Evolutionary conservation across 92 coral and sea anemone species (phyloP), one percentile per base, ranked within the genome.

Genomic region (Umimayanthus kanabou): DNA sequence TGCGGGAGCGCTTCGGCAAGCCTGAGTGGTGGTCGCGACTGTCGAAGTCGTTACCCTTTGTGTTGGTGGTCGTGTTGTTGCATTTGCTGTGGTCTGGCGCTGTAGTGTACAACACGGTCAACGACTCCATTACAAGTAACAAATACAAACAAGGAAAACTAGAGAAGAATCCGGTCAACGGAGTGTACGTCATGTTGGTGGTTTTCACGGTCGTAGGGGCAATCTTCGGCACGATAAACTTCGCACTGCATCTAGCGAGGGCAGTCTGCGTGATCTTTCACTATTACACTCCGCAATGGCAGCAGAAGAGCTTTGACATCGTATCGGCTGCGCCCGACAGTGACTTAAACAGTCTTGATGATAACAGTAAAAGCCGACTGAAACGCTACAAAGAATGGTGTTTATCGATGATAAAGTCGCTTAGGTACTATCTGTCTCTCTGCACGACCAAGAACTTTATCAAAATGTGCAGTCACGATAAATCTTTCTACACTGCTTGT

Each of bases 381-480:
- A 61, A 61, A 22, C 69, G 14, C 26, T 61, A 61, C 26, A 61
- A 61, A 23, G 69, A 61, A 61, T 61, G 26, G 69, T 3, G 26
- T 22, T 23, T 61, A 26, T 61, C 25, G 69, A 25, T 61, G n/a
- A 18, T 20, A 39, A 14, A 37, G 9, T n/a, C 28, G 50, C 4
- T 64, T 75, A 75, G 79, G 13, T n/a, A 83, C 25, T 83, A 83
- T 33, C 5, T 70, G 7, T 83, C 87, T 43, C 77, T 69, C 23
- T 69, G 65, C 30, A 83, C 78, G n/a, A 8, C 30, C n/a, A 76
- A 29, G 28, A 83, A 83, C 66, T 83, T 83, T 20, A 7, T 70
- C 26, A 83, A 83, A 20, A 18, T 70, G 65, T 83, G 87, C 42
- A 83, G 77, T 70, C 87, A 83, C 87, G 64, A 71, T 33, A 83